Percentiles rank a stretch among this genome's conserved stretches.
Conservation (phyloP, 2,888 invertebrate genomes). For the Tipula confusa region DNA sequence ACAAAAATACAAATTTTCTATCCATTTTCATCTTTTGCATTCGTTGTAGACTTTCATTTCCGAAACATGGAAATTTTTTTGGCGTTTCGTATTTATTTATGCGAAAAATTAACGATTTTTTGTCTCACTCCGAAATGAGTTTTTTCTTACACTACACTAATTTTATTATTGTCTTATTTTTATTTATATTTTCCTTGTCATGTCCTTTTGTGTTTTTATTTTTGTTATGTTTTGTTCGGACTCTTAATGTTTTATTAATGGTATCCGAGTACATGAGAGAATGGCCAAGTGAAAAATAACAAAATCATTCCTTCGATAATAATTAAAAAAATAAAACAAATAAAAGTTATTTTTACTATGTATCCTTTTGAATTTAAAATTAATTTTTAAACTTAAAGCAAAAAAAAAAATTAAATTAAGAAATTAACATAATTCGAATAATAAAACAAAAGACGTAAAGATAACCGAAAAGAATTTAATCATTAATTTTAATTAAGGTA, state of each 20-base stretch:
- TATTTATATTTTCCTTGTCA: neutral
- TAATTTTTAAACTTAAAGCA: neutral
- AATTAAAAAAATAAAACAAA: neutral
- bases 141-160: neutral
- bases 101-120: neutral
- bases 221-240: neutral
- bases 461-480: constrained; percentile 25
- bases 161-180: constrained; percentile 25
- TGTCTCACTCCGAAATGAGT: neutral
- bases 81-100: neutral
- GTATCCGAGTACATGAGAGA: neutral
- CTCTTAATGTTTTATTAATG: constrained; percentile 14
- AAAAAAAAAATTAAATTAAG: constrained; percentile 3
- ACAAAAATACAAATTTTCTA: neutral
- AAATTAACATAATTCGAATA: constrained; percentile 25
- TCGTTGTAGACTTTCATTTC: neutral
- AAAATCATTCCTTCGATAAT: neutral
- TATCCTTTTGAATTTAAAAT: constrained; percentile 16
- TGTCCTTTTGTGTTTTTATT: neutral
- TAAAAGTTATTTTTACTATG: neutral
- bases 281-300: neutral
- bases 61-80: neutral
- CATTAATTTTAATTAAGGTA: constrained; percentile 25
- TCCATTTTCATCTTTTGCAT: neutral
- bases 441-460: constrained; percentile 17